Evolutionary conservation across 2,797 vertebrate species (phyloP).

Genomic region (Hoplostethus mediterraneus): DNA sequence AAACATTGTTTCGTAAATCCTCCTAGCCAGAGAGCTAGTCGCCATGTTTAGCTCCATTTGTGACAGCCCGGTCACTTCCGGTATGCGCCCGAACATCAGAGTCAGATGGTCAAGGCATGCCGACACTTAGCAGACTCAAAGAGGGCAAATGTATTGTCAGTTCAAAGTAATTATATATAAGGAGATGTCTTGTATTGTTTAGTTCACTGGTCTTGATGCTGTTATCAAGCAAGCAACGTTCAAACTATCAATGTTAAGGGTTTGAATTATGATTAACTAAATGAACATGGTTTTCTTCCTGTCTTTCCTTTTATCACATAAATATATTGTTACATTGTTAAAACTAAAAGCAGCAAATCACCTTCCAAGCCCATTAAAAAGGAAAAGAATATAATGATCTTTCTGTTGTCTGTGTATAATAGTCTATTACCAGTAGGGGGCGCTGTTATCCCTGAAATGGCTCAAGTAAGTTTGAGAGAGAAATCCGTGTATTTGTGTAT

Average conservation of each 20-base stretch:
- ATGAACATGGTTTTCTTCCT: neutral
- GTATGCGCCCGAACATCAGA: slow-evolving; percentile 25
- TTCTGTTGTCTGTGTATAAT: neutral
- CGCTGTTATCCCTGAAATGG: slow-evolving; percentile 1
- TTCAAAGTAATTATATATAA: no score
- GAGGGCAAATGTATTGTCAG: no score
- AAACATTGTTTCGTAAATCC: slow-evolving; percentile 42
- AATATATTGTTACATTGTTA: neutral
- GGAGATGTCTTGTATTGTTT: no score
- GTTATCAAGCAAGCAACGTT: no score
- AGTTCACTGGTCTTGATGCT: no score
- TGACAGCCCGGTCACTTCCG: slow-evolving; percentile 66
- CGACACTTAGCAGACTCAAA: no score
- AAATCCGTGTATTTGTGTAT: neutral
- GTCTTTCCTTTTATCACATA: no score
- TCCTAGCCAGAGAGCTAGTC: slow-evolving; percentile 43
- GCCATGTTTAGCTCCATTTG: slow-evolving; percentile 62
- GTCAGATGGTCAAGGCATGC: neutral
- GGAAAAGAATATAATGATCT: neutral
- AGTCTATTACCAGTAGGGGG: slow-evolving; percentile 30
- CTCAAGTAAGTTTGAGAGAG: no score
- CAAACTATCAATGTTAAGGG: no score
- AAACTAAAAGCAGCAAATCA: neutral
- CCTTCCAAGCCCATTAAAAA: neutral
- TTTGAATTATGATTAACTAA: no score